phyloP scores from a whole-genome alignment of 2,113 vertebrate species.

The Erpornis zantholeuca region DNA sequence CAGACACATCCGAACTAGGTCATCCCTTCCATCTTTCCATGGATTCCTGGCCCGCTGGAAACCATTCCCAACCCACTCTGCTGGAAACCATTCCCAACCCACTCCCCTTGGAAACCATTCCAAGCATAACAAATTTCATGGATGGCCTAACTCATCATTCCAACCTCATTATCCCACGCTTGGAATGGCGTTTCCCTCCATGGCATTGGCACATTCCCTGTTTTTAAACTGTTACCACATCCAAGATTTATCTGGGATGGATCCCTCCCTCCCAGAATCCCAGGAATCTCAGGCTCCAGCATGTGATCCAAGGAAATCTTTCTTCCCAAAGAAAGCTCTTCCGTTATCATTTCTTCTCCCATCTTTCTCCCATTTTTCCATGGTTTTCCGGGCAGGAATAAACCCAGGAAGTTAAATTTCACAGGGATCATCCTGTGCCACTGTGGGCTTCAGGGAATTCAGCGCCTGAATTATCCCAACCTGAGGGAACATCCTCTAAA shows the following conservation, averaged over 20 bases:
- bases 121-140: neutral
- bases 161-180: neutral
- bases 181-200: neutral
- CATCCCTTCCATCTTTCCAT: neutral
- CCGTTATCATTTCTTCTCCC: accelerated
- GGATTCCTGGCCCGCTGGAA: neutral
- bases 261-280: neutral
- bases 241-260: neutral
- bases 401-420: neutral
- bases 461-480: accelerated
- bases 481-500: neutral
- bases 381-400: neutral
- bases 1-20: neutral
- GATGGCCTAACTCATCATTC: neutral
- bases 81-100: neutral
- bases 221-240: neutral
- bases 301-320: neutral
- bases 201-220: neutral
- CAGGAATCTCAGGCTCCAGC: neutral
- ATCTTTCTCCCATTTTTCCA: neutral
- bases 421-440: accelerated
- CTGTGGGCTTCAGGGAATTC: neutral
- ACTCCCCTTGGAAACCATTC: neutral
- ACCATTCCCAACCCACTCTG: neutral
- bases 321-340: neutral